Percentiles rank a stretch among this genome's conserved stretches.
These are phyloP conservation scores for Elanus axillaris DNA, from an alignment of 2,113 vertebrate species.

Conservation along the genomic window DNA sequence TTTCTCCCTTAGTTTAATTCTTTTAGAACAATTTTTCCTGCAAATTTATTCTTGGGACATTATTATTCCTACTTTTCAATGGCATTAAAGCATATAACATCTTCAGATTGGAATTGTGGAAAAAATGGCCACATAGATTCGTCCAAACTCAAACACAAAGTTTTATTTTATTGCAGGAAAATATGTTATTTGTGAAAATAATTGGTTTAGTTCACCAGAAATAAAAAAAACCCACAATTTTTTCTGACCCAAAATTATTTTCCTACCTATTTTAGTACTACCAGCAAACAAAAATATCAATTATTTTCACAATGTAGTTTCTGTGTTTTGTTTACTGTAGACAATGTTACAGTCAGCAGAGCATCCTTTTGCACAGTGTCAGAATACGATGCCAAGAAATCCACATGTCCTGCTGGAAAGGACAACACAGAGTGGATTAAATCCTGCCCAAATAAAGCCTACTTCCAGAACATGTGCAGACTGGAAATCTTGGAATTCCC, in stretches of 20 bases:
- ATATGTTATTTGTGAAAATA: not conserved
- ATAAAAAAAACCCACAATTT: not conserved
- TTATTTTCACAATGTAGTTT: not conserved
- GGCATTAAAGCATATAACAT: not conserved
- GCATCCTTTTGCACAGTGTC: not conserved
- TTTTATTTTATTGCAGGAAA: not conserved
- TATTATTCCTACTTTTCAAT: not conserved
- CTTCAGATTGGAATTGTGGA: not conserved
- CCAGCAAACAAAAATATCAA: not conserved
- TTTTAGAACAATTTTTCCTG: not conserved
- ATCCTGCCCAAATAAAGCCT: not conserved
- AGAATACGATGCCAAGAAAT: not conserved
- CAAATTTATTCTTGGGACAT: not conserved
- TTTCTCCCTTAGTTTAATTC: not conserved
- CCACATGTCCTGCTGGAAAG: not conserved
- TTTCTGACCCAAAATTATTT: not conserved
- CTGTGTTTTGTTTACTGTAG: constrained; percentile 7
- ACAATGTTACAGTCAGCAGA: not conserved
- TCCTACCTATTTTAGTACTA: not conserved
- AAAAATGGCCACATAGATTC: not conserved
- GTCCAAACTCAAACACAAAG: not conserved
- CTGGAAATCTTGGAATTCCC: not conserved
- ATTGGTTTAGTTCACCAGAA: not conserved
- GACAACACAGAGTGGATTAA: not conserved
- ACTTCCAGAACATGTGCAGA: not conserved